These are phyloP conservation scores for Montifringilla adamsi DNA, from an alignment of 2,113 vertebrate genomes.

Conservation along the genomic window DNA sequence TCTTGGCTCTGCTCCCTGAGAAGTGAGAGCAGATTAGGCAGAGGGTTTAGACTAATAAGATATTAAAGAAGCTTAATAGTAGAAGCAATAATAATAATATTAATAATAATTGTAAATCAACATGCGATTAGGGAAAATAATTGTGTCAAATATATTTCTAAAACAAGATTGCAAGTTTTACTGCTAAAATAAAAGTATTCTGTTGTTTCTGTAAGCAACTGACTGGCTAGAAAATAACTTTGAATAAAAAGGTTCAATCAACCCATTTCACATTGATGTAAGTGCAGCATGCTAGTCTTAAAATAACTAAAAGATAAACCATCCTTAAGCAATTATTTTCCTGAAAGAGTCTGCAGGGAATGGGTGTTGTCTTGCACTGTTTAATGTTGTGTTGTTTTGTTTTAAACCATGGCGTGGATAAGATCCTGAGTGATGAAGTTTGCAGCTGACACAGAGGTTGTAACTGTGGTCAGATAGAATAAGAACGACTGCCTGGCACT, in stretches of 20 bases:
- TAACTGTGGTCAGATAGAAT: fast-evolving
- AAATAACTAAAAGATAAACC: not conserved
- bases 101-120: not conserved
- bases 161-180: not conserved
- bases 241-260: not conserved
- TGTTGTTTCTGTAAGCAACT: not conserved
- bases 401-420: not conserved
- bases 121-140: not conserved
- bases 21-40: not conserved
- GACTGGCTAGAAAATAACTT: not conserved
- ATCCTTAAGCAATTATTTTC: not conserved
- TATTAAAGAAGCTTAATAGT: not conserved
- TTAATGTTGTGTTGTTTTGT: not conserved
- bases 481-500: fast-evolving
- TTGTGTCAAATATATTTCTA: not conserved
- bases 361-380: not conserved
- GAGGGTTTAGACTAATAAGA: not conserved
- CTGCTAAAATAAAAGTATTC: not conserved
- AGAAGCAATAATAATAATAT: not conserved
- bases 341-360: not conserved
- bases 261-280: not conserved
- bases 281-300: not conserved
- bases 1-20: not conserved
- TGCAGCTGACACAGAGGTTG: not conserved
- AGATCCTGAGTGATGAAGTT: not conserved